Evolutionary conservation across 2,113 vertebrate genomes (phyloP).

Genomic region (Meriones unguiculatus): DNA sequence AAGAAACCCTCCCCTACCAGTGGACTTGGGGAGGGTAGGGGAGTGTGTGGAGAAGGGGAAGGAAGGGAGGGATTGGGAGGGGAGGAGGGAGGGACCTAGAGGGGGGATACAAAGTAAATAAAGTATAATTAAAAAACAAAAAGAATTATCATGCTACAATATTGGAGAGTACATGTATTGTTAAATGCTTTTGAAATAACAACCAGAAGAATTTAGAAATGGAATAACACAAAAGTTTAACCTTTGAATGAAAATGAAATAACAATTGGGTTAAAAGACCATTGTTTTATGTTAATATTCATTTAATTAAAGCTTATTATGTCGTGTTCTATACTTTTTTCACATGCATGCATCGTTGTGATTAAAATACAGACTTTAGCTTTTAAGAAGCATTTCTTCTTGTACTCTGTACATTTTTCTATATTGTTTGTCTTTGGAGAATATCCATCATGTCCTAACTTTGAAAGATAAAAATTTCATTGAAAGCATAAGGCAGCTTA

Average conservation of each 20-base stretch:
- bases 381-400: not conserved
- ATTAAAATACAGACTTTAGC: not conserved
- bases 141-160: not conserved
- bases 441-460: not conserved
- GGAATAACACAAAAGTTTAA: not conserved
- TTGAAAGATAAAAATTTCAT: not conserved
- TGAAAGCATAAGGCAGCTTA: not conserved
- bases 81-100: too few species aligned
- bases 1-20: too few species aligned
- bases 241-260: not conserved
- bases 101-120: too few species aligned
- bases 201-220: not conserved
- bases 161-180: not conserved
- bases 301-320: not conserved
- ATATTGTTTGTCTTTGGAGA: not conserved
- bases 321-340: not conserved
- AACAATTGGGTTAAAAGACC: rapidly evolving
- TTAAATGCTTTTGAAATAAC: not conserved
- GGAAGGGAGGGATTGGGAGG: too few species aligned
- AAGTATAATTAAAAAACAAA: too few species aligned
- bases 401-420: not conserved
- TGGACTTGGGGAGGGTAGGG: too few species aligned
- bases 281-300: not conserved
- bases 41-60: too few species aligned
- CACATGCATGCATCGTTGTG: not conserved